Base-by-base conservation (phyloP, 1,140 invertebrate species). In the Nomia melanderi region DNA sequence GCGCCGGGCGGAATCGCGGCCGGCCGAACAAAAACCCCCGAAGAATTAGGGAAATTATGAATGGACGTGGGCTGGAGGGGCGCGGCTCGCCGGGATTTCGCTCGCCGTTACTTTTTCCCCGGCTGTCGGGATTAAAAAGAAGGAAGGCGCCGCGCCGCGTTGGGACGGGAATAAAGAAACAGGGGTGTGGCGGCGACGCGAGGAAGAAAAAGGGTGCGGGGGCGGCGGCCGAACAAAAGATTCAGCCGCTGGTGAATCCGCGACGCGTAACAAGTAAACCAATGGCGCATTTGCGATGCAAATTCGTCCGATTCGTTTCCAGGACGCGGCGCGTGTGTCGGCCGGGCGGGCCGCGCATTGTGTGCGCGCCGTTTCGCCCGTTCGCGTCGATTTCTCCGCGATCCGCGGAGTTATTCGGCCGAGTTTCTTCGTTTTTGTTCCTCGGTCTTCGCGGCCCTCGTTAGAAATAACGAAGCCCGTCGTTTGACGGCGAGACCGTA, bases 261-360 rank as follows among this genome's bases (percentile, higher is more conserved):
- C 25, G 11, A 41, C 53, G 33, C 25, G 33, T 69, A 39, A 69
- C 25, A 9, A 39, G 66, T 57, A 39, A 69, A 56, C 33, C 20
- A 57, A 69, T 69, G 66, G 66, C 20, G 14, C 25, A 41, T 69
- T 69, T 57, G 53, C 25, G 36, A 56, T 69, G 53, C 66, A 69
- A 57, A 69, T 69, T 29, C 66, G 33, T 57, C 66, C n/a, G n/a
- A n/a, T n/a, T n/a, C n/a, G n/a, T 39, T 56, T 29, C 17, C 17
- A 53, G 66, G 41, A n/a, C n/a, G n/a, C n/a, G n/a, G n/a, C n/a
- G n/a, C n/a, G n/a, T n/a, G n/a, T n/a, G n/a, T n/a, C n/a, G n/a
- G n/a, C n/a, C n/a, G n/a, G n/a, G 39, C 53, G 23, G 23, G 33
- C 14, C 66, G 23, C 27, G 31, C 20, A 36, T 69, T 69, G 56